A percentile compares a stretch with the other conserved stretches of the same genome.
Evolutionary conservation across 2,797 vertebrate species (phyloP).

Genomic region (Semaprochilodus insignis): DNA sequence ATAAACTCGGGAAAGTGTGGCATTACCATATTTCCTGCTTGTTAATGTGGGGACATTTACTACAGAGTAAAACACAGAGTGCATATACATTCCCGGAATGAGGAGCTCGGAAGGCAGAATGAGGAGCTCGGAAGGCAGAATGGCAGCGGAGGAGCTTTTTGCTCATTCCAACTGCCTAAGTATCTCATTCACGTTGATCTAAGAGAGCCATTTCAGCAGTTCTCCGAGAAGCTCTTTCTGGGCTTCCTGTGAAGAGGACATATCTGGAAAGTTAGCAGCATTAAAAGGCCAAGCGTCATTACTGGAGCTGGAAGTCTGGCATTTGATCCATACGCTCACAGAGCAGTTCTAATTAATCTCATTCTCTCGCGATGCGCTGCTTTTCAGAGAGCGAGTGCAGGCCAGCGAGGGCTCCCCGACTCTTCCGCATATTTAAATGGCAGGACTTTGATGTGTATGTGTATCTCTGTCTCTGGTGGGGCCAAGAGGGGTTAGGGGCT

Average conservation of each 20-base stretch:
- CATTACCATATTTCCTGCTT: too few relatives aligned
- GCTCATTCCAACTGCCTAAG: not conserved
- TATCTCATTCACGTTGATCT: slow-evolving; percentile 20
- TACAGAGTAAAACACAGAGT: too few relatives aligned
- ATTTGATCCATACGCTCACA: slow-evolving; percentile 43
- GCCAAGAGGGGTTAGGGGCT: slow-evolving; percentile 57
- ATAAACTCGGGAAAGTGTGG: too few relatives aligned
- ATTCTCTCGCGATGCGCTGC: slow-evolving; percentile 6
- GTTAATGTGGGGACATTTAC: too few relatives aligned
- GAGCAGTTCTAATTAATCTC: slow-evolving; percentile 37
- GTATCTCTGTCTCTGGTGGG: slow-evolving; percentile 55
- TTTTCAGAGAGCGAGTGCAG: not conserved
- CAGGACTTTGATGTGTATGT: slow-evolving; percentile 59
- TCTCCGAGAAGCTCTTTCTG: slow-evolving; percentile 11
- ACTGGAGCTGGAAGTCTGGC: slow-evolving; percentile 15
- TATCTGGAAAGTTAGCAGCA: slow-evolving; percentile 36
- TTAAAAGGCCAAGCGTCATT: slow-evolving; percentile 34
- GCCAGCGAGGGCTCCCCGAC: slow-evolving; percentile 28
- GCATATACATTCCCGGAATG: too few relatives aligned
- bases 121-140: not conserved
- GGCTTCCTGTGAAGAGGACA: not conserved
- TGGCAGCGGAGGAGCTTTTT: not conserved
- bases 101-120: not conserved
- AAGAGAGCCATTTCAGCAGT: slow-evolving; percentile 18
- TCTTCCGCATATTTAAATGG: slow-evolving; percentile 47